These are phyloP conservation scores for Prionailurus bengalensis DNA, from an alignment of 2,113 vertebrate species.

Conservation along the genomic window DNA sequence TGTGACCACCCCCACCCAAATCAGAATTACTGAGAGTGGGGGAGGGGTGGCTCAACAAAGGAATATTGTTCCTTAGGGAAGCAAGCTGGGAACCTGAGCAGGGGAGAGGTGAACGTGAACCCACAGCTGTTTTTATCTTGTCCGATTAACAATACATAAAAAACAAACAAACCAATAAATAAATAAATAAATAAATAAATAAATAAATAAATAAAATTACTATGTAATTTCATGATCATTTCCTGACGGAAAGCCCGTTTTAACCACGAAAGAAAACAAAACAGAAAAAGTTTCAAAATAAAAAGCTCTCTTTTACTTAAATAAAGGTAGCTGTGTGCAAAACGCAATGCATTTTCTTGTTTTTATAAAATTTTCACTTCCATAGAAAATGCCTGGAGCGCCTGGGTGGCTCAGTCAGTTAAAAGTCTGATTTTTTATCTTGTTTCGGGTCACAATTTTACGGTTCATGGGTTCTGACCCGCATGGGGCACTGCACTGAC, in stretches of 20 bases:
- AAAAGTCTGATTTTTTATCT: no score
- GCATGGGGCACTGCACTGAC: no score
- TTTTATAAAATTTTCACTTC: not conserved
- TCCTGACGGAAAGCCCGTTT: not conserved
- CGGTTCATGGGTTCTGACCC: no score
- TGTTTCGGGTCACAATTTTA: no score
- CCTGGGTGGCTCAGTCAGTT: no score
- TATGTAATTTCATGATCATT: not conserved
- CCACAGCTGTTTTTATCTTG: constrained; percentile 11
- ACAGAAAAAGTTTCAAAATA: not conserved
- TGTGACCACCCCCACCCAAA: not conserved
- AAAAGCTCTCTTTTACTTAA: not conserved
- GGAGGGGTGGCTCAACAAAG: not conserved
- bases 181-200: not conserved
- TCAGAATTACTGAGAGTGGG: not conserved
- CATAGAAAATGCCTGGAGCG: no score
- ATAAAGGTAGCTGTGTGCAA: not conserved
- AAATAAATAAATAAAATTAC: constrained; percentile 1
- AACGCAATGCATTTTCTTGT: not conserved
- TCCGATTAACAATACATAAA: constrained; percentile 21
- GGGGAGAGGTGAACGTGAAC: not conserved
- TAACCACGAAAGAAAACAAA: constrained; percentile 34
- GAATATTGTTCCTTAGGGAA: not conserved
- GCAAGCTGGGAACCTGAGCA: not conserved
- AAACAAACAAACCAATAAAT: not conserved